Evolutionary conservation across 2,797 vertebrate species (phyloP), one percentile per base, ranked within the genome.

Genomic region (Amblyraja radiata): DNA sequence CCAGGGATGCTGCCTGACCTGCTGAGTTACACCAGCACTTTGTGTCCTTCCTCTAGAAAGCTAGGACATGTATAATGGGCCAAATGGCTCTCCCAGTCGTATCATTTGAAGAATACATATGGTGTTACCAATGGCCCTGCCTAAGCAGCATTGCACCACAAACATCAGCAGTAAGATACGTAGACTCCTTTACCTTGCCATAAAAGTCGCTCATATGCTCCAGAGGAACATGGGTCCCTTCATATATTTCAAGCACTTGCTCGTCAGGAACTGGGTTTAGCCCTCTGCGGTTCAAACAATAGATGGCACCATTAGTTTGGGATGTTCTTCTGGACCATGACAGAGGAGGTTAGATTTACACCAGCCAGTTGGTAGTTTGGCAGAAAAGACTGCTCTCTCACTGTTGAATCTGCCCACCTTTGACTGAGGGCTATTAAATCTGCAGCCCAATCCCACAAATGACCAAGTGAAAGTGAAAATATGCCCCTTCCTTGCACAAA

Each of bases 141-240:
- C 28, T 65, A 58, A 65, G 83, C 10, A 84, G 54, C 0, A 1
- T 11, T 1, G 58, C 11, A 84, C 8, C 25, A 63, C 61, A 32
- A 58, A 32, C 13, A 14, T 28, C 0, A 6, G n/a, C 28, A 32
- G 58, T 14, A 86, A 65, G 23, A 73, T 23, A 71, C 4, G 23
- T 90, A 16, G 71, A 25, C 21, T 14, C 6, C 8, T n/a, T 95
- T 95, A 99, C 99, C 98, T 99, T 99, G 94, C 99, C 99, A 80
- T 99, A 99, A 93, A 99, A 99, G 95, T 99, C 99, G 39, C 99
- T 99, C 99, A 99, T 99, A 95, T 97, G 98, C 93, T 99, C 99
- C 90, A 99, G 95, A 91, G 99, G 98, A 36, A 99, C 97, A 0
- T 99, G 99, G 73, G 96, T 97, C 13, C 98, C 98, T 95, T 99